Percentiles rank a stretch among this genome's conserved stretches.
These are phyloP conservation scores for Anas capensis DNA, from an alignment of 2,797 vertebrate genomes.

Conservation along the genomic window DNA sequence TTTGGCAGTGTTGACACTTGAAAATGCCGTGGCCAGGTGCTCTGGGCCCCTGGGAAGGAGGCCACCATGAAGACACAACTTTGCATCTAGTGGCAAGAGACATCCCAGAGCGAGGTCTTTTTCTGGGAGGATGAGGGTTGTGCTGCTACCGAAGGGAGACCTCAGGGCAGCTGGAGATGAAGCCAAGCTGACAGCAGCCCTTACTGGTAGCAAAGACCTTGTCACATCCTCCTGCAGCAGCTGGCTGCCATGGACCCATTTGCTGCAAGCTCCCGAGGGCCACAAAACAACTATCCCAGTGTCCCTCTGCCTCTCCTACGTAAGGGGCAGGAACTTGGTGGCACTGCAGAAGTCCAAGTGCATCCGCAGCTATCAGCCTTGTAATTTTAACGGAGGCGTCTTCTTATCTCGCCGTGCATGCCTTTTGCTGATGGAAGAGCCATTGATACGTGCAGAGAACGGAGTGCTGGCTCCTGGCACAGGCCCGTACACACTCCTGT, in stretches of 20 bases:
- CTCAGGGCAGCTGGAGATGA: not conserved
- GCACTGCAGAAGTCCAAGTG: not conserved
- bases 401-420: not conserved
- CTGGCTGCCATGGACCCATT: not conserved
- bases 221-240: not conserved
- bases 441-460: not conserved
- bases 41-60: not conserved
- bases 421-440: not conserved
- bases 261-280: not conserved
- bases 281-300: not conserved
- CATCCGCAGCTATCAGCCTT: rapidly evolving
- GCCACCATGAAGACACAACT: not conserved
- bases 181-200: not conserved
- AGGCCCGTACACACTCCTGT: not conserved
- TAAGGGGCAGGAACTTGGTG: not conserved
- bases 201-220: not conserved
- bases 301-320: rapidly evolving
- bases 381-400: not conserved
- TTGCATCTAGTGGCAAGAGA: not conserved
- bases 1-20: not conserved
- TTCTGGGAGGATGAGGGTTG: not conserved
- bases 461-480: not conserved
- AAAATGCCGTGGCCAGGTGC: not conserved
- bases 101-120: not conserved
- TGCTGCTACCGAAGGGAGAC: not conserved